Base-by-base conservation (phyloP, 2,797 vertebrate genomes). In the Potorous gilbertii region DNA sequence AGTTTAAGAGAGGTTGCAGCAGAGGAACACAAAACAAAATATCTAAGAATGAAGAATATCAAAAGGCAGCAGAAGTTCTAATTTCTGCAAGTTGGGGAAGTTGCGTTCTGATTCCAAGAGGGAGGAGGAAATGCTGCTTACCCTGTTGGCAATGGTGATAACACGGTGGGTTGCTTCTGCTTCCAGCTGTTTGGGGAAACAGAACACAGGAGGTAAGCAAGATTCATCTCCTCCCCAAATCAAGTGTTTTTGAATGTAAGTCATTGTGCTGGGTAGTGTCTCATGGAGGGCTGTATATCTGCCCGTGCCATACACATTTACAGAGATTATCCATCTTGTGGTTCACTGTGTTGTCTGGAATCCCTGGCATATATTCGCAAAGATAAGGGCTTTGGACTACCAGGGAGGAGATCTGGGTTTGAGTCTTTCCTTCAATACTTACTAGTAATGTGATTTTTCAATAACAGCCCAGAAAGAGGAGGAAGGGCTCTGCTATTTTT, bases 131-230 rank as follows among this genome's bases (percentile, higher is more conserved):
- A 50, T n/a, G 29, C 54, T 91, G 98, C 99, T 99, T 98, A 99
- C 99, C 98, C 99, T 98, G 98, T 99, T 99, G 93, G 99, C 99
- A 5, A 99, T 99, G 98, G 99, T 99, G 96, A 99, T 99, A 11
- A 99, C 99, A 0, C 99, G 98, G 97, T 99, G 99, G 3, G 99
- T 99, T 50, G 99, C 99, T 97, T 99, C 99, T 0, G 99, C 99
- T 97, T 99, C 99, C 98, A 99, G 98, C 99, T 99, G 98, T 94
- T 40, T 55, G 54, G 54, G 56, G 95, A 54, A 94, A 96, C 74
- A 96, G 93, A 93, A 50, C 40, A 62, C 0, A 56, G 31, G 0
- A 93, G 94, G 95, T 96, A 95, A 98, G 56, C 2, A 6, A 14
- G 46, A 54, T 55, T 92, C 46, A 96, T 13, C 24, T 18, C 55